Base-by-base conservation (phyloP, 2,797 vertebrate genomes). In the Tragelaphus eurycerus region DNA sequence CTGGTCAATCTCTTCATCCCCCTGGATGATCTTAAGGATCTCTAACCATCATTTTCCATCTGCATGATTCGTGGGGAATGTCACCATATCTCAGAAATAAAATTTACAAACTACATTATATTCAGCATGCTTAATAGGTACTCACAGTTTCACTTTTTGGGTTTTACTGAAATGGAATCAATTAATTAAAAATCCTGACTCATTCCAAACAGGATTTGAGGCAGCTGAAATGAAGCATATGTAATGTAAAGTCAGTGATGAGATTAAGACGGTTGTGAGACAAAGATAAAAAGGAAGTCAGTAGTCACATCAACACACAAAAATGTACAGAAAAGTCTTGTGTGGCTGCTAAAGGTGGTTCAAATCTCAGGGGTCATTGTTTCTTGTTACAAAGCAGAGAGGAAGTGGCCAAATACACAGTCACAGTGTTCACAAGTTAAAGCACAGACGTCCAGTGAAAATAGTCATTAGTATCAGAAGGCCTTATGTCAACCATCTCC, bases 181-280 rank as follows among this genome's bases (percentile, higher is more conserved):
- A 76, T 96, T 87, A 71, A 96, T 93, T 86, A 60, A 92, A 93
- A 87, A 92, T 16, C 54, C 89, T 54, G 90, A 95, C 62, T 96
- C 93, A 48, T 87, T 71, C 89, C 62, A 79, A 29, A 89, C 48
- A 89, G 52, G 17, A 48, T 46, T 43, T 1, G 12, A 57, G 74
- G 82, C 74, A 8, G 71, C 54, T 46, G 50, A 27, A 71, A 46
- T 29, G 81, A 86, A 48, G 31, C 4, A 3, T 11, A 17, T n/a
- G 14, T 34, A 7, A 54, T 23, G 78, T 54, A 23, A 67, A 54
- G 34, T 67, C 76, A 54, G 85, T 16, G 60, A 25, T 27, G 55
- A 81, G 76, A 76, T 23, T 34, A 23, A 31, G 21, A 9, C 1
- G 48, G 29, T 27, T 13, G 25, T 4, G 10, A 21, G 67, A 19